phyloP scores from a whole-genome alignment of 2,797 vertebrate species.

The Sebastes nivosus region DNA sequence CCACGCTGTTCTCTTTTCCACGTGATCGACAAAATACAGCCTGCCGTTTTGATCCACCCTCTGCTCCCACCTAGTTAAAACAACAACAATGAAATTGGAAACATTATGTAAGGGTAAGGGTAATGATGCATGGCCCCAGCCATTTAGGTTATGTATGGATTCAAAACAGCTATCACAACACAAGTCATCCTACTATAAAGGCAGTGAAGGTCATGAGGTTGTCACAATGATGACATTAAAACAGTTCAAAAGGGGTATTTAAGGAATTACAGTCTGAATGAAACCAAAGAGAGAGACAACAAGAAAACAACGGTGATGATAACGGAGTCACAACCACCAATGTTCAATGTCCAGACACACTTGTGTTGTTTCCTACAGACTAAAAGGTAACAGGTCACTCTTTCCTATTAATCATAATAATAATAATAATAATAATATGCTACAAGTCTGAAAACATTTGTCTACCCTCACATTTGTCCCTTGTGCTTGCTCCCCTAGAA shows the following conservation, averaged over 20 bases:
- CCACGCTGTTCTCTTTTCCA: conserved; percentile 98
- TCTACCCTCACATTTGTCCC: not conserved
- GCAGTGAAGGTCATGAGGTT: not conserved
- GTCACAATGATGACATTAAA: not conserved
- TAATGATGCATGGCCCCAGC: not conserved
- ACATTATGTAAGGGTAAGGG: not conserved
- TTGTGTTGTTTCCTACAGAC: not conserved
- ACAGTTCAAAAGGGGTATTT: not conserved
- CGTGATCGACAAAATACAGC: conserved; percentile 96
- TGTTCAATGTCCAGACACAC: not conserved
- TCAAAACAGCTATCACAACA: not conserved
- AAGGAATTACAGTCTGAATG: not conserved
- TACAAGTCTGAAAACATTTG: not conserved
- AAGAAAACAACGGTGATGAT: not conserved
- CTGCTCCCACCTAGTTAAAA: conserved; percentile 92
- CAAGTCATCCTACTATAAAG: conserved; percentile 13
- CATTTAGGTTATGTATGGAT: not conserved
- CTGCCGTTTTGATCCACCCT: conserved; percentile 93
- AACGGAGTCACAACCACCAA: not conserved
- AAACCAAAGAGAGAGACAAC: not conserved
- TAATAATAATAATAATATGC: not conserved
- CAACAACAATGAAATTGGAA: not conserved
- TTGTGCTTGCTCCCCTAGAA: not conserved
- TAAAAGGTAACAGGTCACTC: not conserved
- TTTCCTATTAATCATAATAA: no score